Percentiles rank a stretch among this genome's conserved stretches.
Evolutionary conservation across 1,140 invertebrate species (phyloP).

Genomic region (Aphelinus atriplicis): DNA sequence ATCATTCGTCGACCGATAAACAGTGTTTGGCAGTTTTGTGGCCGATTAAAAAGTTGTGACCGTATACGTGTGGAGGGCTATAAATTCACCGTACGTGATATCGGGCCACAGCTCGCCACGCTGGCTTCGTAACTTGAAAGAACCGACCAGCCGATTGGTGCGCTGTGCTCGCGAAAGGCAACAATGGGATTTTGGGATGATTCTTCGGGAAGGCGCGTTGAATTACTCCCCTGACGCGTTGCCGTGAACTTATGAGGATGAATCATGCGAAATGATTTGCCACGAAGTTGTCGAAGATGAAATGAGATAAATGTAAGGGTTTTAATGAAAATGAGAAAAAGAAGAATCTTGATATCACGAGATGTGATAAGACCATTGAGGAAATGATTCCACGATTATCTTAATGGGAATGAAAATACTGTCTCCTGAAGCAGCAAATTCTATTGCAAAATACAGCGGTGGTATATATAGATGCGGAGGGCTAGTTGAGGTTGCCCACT

Average conservation of each 20-base stretch:
- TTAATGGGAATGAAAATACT: too few species aligned
- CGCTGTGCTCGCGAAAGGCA: conserved; percentile 61
- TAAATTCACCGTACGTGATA: conserved; percentile 50
- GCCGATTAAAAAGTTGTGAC: conserved; percentile 18
- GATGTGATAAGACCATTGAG: too few species aligned
- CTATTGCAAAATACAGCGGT: too few species aligned
- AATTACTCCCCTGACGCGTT: conserved; percentile 20
- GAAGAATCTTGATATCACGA: too few species aligned
- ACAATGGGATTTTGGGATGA: conserved; percentile 55
- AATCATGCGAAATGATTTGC: too few species aligned
- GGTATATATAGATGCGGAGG: too few species aligned
- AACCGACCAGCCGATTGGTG: conserved; percentile 56
- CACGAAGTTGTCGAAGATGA: too few species aligned
- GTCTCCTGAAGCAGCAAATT: too few species aligned
- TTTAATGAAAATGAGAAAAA: too few species aligned
- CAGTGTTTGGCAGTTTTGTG: conserved; percentile 62
- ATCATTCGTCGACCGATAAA: conserved; percentile 54
- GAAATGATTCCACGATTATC: too few species aligned
- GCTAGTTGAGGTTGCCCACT: too few species aligned
- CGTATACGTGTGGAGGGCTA: conserved; percentile 54
- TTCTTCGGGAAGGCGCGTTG: conserved; percentile 42
- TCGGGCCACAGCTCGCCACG: conserved; percentile 66
- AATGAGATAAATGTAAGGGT: too few species aligned
- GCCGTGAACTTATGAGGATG: neutral
- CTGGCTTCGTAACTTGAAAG: conserved; percentile 64